Conservation (phyloP, 2,113 vertebrate species). For the Maccullochella peelii region DNA sequence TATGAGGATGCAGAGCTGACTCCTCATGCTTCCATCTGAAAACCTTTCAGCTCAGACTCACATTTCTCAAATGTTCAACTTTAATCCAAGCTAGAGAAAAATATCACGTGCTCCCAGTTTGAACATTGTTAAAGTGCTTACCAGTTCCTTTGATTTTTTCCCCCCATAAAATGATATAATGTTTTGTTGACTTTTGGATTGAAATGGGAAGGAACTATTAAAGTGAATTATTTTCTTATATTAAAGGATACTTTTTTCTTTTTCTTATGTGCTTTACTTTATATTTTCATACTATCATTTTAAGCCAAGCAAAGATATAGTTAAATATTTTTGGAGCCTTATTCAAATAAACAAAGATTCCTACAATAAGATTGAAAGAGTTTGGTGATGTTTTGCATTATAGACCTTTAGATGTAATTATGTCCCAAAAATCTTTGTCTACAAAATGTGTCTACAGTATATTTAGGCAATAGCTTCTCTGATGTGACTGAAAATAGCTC, state of each 20-base stretch:
- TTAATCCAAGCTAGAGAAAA: slow-evolving; percentile 19
- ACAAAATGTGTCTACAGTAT: neutral
- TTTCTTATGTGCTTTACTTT: neutral
- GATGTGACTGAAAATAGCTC: neutral
- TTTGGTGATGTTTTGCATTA: neutral
- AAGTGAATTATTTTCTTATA: neutral
- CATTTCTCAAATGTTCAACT: slow-evolving; percentile 1
- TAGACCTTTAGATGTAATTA: neutral
- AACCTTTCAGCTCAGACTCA: neutral
- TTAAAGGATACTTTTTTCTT: neutral
- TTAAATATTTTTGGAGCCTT: neutral
- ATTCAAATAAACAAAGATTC: neutral
- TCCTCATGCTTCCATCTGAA: slow-evolving; percentile 2
- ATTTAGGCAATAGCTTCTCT: neutral
- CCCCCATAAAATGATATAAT: neutral
- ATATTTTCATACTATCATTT: neutral
- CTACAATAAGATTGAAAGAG: neutral
- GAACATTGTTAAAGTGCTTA: slow-evolving; percentile 5
- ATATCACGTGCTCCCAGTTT: slow-evolving; percentile 27
- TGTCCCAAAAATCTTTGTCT: neutral
- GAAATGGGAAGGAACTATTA: neutral
- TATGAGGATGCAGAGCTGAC: neutral
- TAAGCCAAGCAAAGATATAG: neutral
- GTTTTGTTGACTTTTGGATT: neutral
- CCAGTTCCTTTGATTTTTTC: neutral